These are phyloP conservation scores for Phlogophora meticulosa DNA, from an alignment of 2,888 invertebrate genomes.

Conservation along the genomic window DNA sequence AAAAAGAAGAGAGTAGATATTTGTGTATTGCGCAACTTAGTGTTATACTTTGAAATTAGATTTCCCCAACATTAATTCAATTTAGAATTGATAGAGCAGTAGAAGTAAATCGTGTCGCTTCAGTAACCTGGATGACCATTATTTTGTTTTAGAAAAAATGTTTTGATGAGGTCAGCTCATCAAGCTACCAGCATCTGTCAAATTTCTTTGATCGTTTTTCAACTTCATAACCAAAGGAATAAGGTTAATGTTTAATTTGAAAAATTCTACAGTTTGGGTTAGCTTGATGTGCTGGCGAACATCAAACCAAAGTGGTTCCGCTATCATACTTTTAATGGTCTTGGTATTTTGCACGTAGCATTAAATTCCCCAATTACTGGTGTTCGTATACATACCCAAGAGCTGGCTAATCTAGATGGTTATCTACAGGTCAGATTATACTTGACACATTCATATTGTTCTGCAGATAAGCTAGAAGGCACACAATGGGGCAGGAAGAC, in stretches of 20 bases:
- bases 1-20: too few relatives aligned
- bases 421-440: neutral
- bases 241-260: too few relatives aligned
- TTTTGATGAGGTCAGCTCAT: too few relatives aligned
- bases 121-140: neutral
- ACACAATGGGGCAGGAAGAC: conserved; percentile 41
- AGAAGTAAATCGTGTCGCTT: neutral
- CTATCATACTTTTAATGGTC: neutral
- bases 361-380: neutral
- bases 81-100: neutral
- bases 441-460: conserved; percentile 1
- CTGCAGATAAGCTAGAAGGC: conserved; percentile 15
- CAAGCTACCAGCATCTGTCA: too few relatives aligned
- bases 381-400: neutral
- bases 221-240: too few relatives aligned
- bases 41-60: neutral
- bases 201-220: too few relatives aligned
- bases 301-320: neutral
- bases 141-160: too few relatives aligned
- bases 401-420: neutral
- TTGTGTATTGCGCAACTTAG: neutral
- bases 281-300: too few relatives aligned
- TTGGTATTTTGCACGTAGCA: neutral
- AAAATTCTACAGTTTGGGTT: too few relatives aligned
- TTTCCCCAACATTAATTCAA: neutral